phyloP scores from a whole-genome alignment of 2,888 invertebrate species.

The Drosophila paracracens region DNA sequence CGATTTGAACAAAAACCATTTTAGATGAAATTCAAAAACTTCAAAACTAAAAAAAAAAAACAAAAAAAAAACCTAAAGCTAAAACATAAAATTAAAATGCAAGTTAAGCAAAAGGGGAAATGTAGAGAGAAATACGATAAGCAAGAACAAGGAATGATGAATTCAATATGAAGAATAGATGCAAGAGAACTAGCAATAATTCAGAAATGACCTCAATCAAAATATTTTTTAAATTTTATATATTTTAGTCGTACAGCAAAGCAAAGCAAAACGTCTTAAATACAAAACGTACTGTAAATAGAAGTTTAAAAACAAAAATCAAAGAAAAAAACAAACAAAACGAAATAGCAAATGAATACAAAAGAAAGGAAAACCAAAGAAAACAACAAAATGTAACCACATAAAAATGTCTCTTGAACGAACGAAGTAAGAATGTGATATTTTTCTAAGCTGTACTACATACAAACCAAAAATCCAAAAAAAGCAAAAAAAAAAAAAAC shows the following conservation, averaged over 20 bases:
- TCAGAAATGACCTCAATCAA: constrained; percentile 85
- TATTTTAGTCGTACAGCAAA: constrained; percentile 75
- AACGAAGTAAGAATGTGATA: constrained; percentile 86
- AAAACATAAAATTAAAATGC: constrained; percentile 28
- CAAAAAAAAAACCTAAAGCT: constrained; percentile 22
- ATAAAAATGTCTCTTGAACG: constrained; percentile 84
- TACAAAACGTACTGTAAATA: constrained; percentile 50
- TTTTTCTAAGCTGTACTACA: constrained; percentile 84
- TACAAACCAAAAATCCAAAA: constrained; percentile 59
- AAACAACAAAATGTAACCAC: constrained; percentile 59
- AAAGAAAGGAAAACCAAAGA: constrained; percentile 44
- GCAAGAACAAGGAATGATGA: constrained; percentile 15
- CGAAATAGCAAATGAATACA: constrained; percentile 59
- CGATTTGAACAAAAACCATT: constrained; percentile 57
- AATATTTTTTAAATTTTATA: constrained; percentile 83
- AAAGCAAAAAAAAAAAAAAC: constrained; percentile 30
- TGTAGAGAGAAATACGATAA: constrained; percentile 8
- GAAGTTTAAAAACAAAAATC: constrained; percentile 24
- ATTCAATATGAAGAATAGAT: constrained; percentile 28
- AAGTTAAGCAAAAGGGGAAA: constrained; percentile 15
- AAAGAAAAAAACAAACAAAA: constrained; percentile 25
- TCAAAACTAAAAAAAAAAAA: constrained; percentile 32
- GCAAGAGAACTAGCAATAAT: constrained; percentile 83
- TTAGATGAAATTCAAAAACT: constrained; percentile 67
- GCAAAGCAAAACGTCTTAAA: constrained; percentile 44